These are phyloP conservation scores for Zosterops lateralis DNA, from an alignment of 2,113 vertebrate species.

Conservation along the genomic window DNA sequence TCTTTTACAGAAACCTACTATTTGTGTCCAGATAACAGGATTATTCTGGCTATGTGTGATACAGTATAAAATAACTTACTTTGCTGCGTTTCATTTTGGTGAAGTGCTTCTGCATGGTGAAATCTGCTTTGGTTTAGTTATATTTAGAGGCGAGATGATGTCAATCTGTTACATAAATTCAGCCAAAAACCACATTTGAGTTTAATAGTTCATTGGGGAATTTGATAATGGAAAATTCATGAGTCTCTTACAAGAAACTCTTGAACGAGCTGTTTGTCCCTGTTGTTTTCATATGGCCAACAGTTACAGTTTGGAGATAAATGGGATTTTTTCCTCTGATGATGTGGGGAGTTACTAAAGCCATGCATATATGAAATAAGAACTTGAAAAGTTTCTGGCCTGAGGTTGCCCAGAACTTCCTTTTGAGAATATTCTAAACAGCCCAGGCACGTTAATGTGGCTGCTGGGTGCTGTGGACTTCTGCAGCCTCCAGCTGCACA, in stretches of 20 bases:
- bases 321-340: conserved; percentile 23
- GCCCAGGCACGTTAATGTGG: background rate
- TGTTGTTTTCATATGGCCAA: conserved; percentile 8
- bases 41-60: background rate
- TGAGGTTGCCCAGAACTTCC: background rate
- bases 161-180: conserved; percentile 49
- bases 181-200: conserved; percentile 48
- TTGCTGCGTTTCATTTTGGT: background rate
- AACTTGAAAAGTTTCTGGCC: background rate
- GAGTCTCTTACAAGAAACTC: conserved; percentile 43
- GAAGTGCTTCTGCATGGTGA: conserved; percentile 11
- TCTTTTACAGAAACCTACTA: background rate
- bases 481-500: background rate
- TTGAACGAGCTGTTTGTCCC: conserved; percentile 41
- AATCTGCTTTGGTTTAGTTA: conserved; percentile 46
- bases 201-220: conserved; percentile 49
- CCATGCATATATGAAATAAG: rapidly evolving
- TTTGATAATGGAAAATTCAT: conserved; percentile 63
- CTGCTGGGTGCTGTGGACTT: background rate
- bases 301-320: background rate
- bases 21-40: background rate
- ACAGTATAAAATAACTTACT: background rate
- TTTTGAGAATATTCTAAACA: background rate
- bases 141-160: conserved; percentile 45
- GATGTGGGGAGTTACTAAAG: background rate